Percentiles rank a stretch among this genome's conserved stretches.
These are phyloP conservation scores for Oncorhynchus keta DNA, from an alignment of 2,113 vertebrate species.

Conservation along the genomic window DNA sequence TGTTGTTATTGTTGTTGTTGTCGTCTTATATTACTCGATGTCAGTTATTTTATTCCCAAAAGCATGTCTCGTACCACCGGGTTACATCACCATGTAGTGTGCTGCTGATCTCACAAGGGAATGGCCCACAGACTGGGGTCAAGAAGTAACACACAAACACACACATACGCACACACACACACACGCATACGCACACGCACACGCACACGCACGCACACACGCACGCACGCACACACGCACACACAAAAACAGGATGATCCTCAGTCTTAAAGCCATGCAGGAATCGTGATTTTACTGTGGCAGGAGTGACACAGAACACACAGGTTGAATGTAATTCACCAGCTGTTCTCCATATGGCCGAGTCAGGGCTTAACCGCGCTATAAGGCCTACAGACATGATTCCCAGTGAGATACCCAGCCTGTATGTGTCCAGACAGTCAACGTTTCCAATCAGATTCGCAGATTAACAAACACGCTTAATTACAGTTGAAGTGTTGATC, in stretches of 20 bases:
- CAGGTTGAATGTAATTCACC: too few species aligned
- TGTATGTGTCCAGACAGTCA: conserved; percentile 24
- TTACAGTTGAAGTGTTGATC: conserved; percentile 9
- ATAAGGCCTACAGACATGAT: conserved; percentile 38
- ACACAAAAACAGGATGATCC: conserved; percentile 37
- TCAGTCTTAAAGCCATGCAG: conserved; percentile 45
- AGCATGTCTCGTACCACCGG: too few species aligned
- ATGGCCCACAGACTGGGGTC: not conserved
- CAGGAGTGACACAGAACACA: not conserved
- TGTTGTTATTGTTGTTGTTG: too few species aligned
- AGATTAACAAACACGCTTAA: conserved; percentile 52
- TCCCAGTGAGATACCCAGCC: conserved; percentile 23
- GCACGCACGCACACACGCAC: not conserved
- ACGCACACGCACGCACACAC: not conserved
- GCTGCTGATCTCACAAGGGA: conserved; percentile 1
- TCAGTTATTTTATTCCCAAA: too few species aligned
- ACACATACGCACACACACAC: too few species aligned
- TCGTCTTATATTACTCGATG: too few species aligned
- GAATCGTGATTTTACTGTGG: conserved; percentile 5
- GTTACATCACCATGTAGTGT: too few species aligned
- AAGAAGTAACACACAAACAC: not conserved
- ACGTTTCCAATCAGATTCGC: conserved; percentile 52
- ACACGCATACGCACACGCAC: not conserved
- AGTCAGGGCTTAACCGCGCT: conserved; percentile 21
- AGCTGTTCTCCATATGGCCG: conserved; percentile 49